A percentile compares a stretch with the other conserved stretches of the same genome.
These are phyloP conservation scores for Aradus depressus DNA, from an alignment of 2,888 invertebrate genomes.

Conservation along the genomic window DNA sequence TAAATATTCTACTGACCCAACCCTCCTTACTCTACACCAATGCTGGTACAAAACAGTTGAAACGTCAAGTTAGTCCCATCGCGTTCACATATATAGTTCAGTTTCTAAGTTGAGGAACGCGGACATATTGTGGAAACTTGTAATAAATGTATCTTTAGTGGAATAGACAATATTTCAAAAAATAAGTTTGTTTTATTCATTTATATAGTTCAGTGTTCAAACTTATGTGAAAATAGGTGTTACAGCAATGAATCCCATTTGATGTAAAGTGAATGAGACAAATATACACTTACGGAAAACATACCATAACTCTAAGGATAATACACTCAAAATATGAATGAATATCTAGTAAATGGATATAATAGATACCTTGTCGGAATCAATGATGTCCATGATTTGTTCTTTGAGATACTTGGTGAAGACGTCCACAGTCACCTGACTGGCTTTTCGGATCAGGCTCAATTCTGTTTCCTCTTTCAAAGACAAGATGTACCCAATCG, in stretches of 20 bases:
- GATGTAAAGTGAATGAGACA: neutral
- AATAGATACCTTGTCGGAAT: conserved; percentile 72
- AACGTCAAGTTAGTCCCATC: too few species aligned
- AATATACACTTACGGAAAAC: neutral
- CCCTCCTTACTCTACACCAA: too few species aligned
- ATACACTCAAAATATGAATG: conserved; percentile 2
- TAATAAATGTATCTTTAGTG: too few species aligned
- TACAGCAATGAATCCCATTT: neutral
- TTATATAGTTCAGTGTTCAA: too few species aligned
- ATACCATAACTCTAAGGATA: neutral
- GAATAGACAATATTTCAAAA: too few species aligned
- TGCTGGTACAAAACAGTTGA: too few species aligned
- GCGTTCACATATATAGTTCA: too few species aligned
- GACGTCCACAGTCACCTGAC: conserved; percentile 83
- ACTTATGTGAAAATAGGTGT: neutral
- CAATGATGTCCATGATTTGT: conserved; percentile 97
- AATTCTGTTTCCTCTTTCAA: conserved; percentile 92
- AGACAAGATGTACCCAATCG: conserved; percentile 78
- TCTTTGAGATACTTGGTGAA: conserved; percentile 94
- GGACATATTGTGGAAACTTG: too few species aligned
- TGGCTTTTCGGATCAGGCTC: conserved; percentile 81
- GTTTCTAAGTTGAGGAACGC: too few species aligned
- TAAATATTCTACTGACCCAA: too few species aligned
- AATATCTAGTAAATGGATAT: neutral
- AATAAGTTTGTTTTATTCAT: too few species aligned